Evolutionary conservation across 1,140 invertebrate species (phyloP), one percentile per base, ranked within the genome.

Genomic region (Panagrolaimus sp.): DNA sequence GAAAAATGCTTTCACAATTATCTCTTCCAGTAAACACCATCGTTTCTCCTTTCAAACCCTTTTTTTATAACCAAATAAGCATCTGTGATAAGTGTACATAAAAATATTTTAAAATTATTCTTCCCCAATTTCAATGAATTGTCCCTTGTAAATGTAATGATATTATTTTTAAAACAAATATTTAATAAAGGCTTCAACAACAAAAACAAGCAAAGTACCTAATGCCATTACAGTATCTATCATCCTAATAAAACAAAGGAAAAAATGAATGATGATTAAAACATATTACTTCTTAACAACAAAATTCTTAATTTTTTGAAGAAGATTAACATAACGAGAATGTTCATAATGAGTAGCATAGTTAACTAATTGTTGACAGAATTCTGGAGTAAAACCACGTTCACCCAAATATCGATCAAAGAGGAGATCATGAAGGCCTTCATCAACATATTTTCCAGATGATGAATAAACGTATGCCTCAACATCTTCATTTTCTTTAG

Each of bases 381-480:
- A 82, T 14, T 81, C 67, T 23, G 70, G 57, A 43, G 68, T 73
- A 48, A 82, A 73, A 23, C 80, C 80, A 46, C 80, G 79, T 46
- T 82, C 80, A 61, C 83, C 80, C 61, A 82, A 65, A 66, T 80
- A 82, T n/a, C 71, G 69, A 9, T 83, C 74, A 46, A 83, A 82
- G 9, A 82, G 69, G 23, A 83, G 71, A 44, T 82, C 80, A 63
- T 82, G 80, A 46, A 82, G 71, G 44, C 66, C 65, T 78, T 82
- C 69, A 57, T 80, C 79, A 51, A 80, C 82, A 66, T 81, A 83
- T 67, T 77, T 73, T 38, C 79, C 79, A 20, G 79, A 78, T 23
- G 81, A 83, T 14, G 74, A 70, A 47, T 82, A 82, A 20, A 82
- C 73, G 0, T 73, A 65, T 11, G 79, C 67, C 11, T 66, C 73